Base-by-base conservation (phyloP, 2,888 invertebrate genomes). In the Macaria liturata region DNA sequence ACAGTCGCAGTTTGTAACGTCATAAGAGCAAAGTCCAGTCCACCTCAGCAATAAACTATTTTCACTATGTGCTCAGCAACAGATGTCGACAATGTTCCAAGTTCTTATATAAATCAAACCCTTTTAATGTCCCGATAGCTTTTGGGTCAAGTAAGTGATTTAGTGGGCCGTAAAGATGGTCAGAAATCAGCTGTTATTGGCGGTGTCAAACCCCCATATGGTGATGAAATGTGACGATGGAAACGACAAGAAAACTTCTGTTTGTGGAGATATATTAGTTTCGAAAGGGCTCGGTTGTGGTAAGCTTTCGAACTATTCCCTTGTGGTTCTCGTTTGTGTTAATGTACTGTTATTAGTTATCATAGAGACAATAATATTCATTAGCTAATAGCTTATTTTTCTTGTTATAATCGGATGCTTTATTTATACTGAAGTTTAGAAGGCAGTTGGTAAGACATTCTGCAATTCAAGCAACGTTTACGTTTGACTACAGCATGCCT, bases 71-170 rank as follows among this genome's bases (percentile, higher is more conserved):
- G 78, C 78, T 78, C 75, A 77, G 84, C 80, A 84, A 81, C 90
- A 89, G 88, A 84, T 89, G 90, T 80, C 79, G 85, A 80, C 80
- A 88, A 90, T 87, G 90, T 81, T 78, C 88, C 76, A 88, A 90
- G 82, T 90, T 90, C 73, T 74, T 74, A 71, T 81, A 88, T 90
- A 90, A 90, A 89, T 90, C 89, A 89, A 83, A 88, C 88, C 88
- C 89, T 86, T 88, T 90, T 89, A 89, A 86, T 87, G 87, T 83
- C 75, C 61, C 79, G 78, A 74, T 72, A 70, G 78, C 84, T 83
- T 86, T 80, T 67, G 86, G 88, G 88, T 90, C 88, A 88, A 88
- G 86, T 82, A 84, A 82, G 86, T 88, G 88, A 88, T 89, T 88
- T 88, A 88, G 83, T 64, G 57, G 76, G 76, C 81, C 81, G 84